These are phyloP conservation scores for Argyra leucocephala DNA, from an alignment of 2,888 invertebrate species.

Conservation along the genomic window DNA sequence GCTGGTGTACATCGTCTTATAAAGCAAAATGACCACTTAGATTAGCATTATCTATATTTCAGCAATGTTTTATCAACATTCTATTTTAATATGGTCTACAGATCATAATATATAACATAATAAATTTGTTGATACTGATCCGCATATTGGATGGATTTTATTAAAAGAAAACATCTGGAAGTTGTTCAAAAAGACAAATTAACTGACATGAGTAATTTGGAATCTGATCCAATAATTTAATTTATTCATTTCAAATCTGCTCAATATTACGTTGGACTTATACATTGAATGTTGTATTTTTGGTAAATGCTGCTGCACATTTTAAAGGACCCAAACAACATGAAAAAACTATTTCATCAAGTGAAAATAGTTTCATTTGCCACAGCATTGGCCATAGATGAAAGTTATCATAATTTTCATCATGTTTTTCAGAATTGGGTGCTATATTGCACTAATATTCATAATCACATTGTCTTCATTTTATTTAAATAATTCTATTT, in stretches of 20 bases:
- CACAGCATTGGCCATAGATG: constrained; percentile 63
- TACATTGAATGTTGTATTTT: constrained; percentile 77
- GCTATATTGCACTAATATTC: no score
- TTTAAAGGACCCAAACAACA: constrained; percentile 63
- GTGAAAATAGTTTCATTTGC: constrained; percentile 68
- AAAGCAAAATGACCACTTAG: constrained; percentile 82
- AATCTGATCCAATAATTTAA: constrained; percentile 58
- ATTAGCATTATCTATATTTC: constrained; percentile 65
- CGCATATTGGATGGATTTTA: constrained; percentile 89
- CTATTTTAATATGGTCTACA: constrained; percentile 76
- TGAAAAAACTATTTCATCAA: constrained; percentile 65
- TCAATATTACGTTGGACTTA: constrained; percentile 62
- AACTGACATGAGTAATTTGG: constrained; percentile 74
- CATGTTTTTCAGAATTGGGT: constrained; percentile 77
- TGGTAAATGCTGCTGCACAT: constrained; percentile 82
- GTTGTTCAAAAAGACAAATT: constrained; percentile 65
- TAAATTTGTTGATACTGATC: constrained; percentile 69
- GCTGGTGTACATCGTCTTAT: constrained; percentile 91
- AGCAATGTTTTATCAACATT: constrained; percentile 85
- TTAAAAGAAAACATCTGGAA: constrained; percentile 79
- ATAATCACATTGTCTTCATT: no score
- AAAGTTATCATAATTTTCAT: constrained; percentile 92
- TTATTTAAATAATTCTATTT: no score
- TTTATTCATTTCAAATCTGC: constrained; percentile 56
- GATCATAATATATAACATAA: constrained; percentile 74